Percentiles rank a stretch among this genome's conserved stretches.
phyloP scores from a whole-genome alignment of 2,888 invertebrate genomes.

The Lamellibrachia satsuma region DNA sequence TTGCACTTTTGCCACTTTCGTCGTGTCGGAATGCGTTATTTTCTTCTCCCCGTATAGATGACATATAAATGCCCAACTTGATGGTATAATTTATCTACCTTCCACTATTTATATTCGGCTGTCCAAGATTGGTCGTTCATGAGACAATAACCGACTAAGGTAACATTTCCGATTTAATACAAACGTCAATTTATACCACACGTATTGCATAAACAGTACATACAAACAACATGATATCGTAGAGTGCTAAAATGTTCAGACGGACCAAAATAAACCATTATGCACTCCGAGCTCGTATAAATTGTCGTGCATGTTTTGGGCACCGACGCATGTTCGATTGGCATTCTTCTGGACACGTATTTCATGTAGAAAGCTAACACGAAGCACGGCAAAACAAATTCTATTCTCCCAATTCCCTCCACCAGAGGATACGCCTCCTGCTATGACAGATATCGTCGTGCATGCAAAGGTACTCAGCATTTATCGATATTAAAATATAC shows the following conservation, averaged over 20 bases:
- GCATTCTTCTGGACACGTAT: too few species aligned
- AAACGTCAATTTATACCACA: neutral
- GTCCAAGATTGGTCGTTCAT: neutral
- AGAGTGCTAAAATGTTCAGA: neutral
- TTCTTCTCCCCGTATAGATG: neutral
- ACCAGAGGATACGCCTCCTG: neutral
- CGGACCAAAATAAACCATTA: neutral
- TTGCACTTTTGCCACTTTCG: neutral
- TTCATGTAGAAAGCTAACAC: too few species aligned
- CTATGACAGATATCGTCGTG: neutral
- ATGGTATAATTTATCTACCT: neutral
- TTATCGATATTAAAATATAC: neutral
- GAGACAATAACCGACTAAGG: neutral
- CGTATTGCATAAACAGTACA: neutral
- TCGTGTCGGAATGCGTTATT: neutral
- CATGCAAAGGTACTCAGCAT: neutral
- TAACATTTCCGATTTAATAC: neutral
- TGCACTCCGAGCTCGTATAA: neutral
- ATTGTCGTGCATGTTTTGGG: neutral
- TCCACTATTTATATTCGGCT: neutral
- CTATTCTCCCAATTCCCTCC: neutral
- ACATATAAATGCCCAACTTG: neutral
- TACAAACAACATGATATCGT: neutral
- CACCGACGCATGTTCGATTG: neutral
- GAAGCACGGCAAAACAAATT: too few species aligned